Evolutionary conservation across 2,113 vertebrate species (phyloP).

Genomic region (Procavia capensis): DNA sequence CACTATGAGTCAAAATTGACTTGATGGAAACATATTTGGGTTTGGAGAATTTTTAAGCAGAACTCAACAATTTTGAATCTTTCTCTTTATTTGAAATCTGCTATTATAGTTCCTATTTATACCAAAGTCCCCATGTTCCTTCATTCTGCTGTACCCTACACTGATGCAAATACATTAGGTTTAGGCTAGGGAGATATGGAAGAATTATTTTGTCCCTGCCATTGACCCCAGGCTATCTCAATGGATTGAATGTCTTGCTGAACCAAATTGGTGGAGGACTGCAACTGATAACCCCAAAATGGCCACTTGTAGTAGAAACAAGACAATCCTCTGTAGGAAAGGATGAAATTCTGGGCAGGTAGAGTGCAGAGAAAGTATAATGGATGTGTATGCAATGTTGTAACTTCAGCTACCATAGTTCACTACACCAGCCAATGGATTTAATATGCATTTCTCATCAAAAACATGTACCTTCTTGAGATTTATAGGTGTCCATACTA

Average conservation of each 20-base stretch:
- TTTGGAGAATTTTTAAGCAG: no score
- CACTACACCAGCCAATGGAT: neutral
- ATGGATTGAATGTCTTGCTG: neutral
- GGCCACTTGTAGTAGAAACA: neutral
- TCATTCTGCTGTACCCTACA: neutral
- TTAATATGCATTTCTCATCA: rapidly evolving
- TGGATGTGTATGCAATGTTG: neutral
- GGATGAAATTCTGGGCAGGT: neutral
- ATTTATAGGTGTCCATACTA: no score
- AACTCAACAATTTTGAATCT: neutral
- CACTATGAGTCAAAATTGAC: no score
- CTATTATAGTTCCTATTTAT: neutral
- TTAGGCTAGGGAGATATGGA: neutral
- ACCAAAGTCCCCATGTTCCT: neutral
- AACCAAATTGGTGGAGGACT: neutral
- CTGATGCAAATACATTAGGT: rapidly evolving
- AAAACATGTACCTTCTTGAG: no score
- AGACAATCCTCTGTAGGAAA: neutral
- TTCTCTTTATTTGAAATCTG: neutral
- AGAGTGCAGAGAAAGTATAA: neutral
- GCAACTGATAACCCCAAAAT: no score
- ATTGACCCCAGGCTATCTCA: neutral
- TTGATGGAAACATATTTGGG: no score
- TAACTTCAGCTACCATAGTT: neutral
- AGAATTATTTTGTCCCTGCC: neutral